Conservation (phyloP, 2,888 invertebrate species). For the Plebejus melissa region DNA sequence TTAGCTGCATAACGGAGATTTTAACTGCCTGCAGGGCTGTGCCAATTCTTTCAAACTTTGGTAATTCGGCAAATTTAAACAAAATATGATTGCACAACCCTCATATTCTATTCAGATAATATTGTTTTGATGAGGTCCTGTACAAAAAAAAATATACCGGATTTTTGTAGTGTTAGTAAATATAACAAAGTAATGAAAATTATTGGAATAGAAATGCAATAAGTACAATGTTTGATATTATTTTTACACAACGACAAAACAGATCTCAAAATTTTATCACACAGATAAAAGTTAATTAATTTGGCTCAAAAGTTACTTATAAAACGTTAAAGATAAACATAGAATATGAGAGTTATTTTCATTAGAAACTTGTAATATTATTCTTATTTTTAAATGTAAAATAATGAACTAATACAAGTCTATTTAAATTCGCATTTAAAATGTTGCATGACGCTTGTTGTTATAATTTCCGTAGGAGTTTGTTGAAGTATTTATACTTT, state of each 20-base stretch:
- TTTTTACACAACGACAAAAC: background rate
- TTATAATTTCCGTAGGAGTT: constrained; percentile 13
- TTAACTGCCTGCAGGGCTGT: constrained; percentile 34
- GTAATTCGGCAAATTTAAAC: constrained; percentile 40
- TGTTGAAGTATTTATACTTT: constrained; percentile 21
- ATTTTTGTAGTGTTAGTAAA: background rate
- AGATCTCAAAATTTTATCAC: constrained; percentile 1
- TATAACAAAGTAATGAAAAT: background rate
- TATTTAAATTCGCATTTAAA: constrained; percentile 27
- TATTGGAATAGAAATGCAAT: background rate
- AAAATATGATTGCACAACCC: constrained; percentile 15
- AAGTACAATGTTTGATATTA: constrained; percentile 1
- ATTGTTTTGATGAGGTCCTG: background rate
- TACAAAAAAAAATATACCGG: background rate
- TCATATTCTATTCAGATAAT: constrained; percentile 20
- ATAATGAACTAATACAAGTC: background rate
- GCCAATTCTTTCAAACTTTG: constrained; percentile 35
- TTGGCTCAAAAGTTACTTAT: constrained; percentile 13
- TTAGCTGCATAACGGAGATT: constrained; percentile 29
- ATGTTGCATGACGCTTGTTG: constrained; percentile 24
- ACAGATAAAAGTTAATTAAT: background rate
- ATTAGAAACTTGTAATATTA: background rate
- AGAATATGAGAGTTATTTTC: constrained; percentile 27
- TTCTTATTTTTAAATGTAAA: background rate
- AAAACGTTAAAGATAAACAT: background rate